These are phyloP conservation scores for Hedya salicella DNA, from an alignment of 2,888 invertebrate species.

Conservation along the genomic window DNA sequence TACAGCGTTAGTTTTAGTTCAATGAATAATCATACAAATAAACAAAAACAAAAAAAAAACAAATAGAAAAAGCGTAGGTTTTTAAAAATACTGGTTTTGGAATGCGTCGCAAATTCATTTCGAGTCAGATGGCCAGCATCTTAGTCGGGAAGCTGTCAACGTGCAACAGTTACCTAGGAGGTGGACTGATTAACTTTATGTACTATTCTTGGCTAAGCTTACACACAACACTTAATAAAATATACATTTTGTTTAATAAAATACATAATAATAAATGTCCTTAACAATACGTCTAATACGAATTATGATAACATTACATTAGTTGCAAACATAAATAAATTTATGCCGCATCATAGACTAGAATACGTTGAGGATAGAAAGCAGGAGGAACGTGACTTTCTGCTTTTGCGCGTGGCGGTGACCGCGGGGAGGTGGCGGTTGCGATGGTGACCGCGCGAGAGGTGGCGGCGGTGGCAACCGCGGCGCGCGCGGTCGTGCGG, in stretches of 20 bases:
- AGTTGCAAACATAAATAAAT: slow-evolving; percentile 77
- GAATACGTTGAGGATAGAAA: slow-evolving; percentile 84
- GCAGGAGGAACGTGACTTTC: slow-evolving; percentile 76
- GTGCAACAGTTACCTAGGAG: slow-evolving; percentile 66
- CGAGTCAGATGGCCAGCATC: slow-evolving; percentile 70
- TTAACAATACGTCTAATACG: slow-evolving; percentile 66
- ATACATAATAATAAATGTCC: slow-evolving; percentile 73
- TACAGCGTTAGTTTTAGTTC: slow-evolving; percentile 28
- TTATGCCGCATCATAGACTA: slow-evolving; percentile 81
- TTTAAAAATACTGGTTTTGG: slow-evolving; percentile 75
- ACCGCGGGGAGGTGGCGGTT: neutral
- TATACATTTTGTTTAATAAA: slow-evolving; percentile 61
- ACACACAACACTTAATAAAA: slow-evolving; percentile 74
- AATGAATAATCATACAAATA: slow-evolving; percentile 11
- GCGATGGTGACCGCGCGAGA: slow-evolving; percentile 11
- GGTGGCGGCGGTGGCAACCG: neutral
- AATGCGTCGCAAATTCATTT: slow-evolving; percentile 64
- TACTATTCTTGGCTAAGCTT: slow-evolving; percentile 76
- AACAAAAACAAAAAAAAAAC: slow-evolving; percentile 22
- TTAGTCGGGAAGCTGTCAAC: slow-evolving; percentile 58
- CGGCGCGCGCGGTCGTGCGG: neutral
- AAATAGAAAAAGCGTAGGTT: slow-evolving; percentile 66
- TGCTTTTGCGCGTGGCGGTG: slow-evolving; percentile 58
- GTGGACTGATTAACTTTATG: slow-evolving; percentile 68
- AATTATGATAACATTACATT: slow-evolving; percentile 77